Percentiles rank a stretch among this genome's conserved stretches.
Evolutionary conservation across 2,113 vertebrate genomes (phyloP).

Genomic region (Xenus cinereus): DNA sequence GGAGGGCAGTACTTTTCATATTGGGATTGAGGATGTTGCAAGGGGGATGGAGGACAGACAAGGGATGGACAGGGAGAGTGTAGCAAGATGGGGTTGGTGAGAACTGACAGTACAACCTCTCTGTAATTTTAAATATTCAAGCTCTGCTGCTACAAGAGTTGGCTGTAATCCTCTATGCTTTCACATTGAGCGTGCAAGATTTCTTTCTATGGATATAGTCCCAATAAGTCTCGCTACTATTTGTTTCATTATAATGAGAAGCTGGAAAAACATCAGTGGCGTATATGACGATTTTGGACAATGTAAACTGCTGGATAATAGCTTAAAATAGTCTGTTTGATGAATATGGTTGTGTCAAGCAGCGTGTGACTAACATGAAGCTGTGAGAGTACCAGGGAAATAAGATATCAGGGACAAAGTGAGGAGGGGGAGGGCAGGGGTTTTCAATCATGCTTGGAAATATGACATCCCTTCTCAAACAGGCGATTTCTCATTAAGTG

Average conservation of each 20-base stretch:
- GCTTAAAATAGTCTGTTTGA: slow-evolving; percentile 52
- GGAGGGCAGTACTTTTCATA: neutral
- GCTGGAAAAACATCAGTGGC: neutral
- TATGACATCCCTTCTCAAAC: slow-evolving; percentile 49
- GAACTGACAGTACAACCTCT: neutral
- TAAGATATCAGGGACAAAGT: slow-evolving; percentile 31
- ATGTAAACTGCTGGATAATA: slow-evolving; percentile 45
- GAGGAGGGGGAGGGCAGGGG: neutral
- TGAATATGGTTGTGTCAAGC: slow-evolving; percentile 42
- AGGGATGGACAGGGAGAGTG: neutral
- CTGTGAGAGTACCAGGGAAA: slow-evolving; percentile 53
- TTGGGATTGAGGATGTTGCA: neutral
- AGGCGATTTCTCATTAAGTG: slow-evolving; percentile 58
- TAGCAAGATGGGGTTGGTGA: neutral
- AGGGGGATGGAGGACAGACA: neutral
- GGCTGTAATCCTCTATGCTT: neutral
- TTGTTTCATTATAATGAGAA: neutral
- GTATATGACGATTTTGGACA: slow-evolving; percentile 48
- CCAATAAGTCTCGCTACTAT: neutral
- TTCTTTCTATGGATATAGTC: neutral
- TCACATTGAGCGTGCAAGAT: neutral
- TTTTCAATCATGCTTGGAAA: slow-evolving; percentile 51
- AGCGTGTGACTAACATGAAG: slow-evolving; percentile 29
- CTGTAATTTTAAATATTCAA: neutral
- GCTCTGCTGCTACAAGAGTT: neutral